Evolutionary conservation across 2,113 vertebrate species (phyloP).

Genomic region (Balaeniceps rex): DNA sequence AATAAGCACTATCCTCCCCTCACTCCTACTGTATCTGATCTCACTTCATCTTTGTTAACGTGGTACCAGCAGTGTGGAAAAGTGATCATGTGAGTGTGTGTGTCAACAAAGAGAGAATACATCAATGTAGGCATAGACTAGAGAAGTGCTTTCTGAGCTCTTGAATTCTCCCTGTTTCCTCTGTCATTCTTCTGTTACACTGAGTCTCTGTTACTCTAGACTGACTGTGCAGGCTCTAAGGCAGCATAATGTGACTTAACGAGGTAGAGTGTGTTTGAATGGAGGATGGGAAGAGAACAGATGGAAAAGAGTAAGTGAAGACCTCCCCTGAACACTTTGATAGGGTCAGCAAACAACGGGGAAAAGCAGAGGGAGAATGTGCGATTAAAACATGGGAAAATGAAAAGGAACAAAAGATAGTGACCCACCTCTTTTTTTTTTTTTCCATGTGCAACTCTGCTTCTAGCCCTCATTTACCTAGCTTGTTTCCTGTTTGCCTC

Average conservation of each 20-base stretch:
- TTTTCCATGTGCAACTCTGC: not conserved
- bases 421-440: not conserved
- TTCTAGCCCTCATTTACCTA: not conserved
- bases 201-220: not conserved
- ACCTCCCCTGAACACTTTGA: not conserved
- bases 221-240: not conserved
- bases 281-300: not conserved
- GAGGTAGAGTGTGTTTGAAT: not conserved
- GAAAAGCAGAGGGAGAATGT: not conserved
- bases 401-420: not conserved
- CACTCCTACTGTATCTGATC: not conserved
- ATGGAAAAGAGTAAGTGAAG: not conserved
- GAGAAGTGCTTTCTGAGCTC: not conserved
- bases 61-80: not conserved
- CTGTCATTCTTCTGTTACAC: not conserved
- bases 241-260: not conserved
- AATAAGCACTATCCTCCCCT: not conserved
- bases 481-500: not conserved
- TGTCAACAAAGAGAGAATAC: not conserved
- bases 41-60: not conserved
- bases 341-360: not conserved
- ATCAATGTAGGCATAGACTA: not conserved
- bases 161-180: not conserved
- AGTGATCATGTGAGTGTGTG: not conserved
- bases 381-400: not conserved